Conservation (phyloP, 2,797 vertebrate genomes). For the Hydrolagus colliei region DNA sequence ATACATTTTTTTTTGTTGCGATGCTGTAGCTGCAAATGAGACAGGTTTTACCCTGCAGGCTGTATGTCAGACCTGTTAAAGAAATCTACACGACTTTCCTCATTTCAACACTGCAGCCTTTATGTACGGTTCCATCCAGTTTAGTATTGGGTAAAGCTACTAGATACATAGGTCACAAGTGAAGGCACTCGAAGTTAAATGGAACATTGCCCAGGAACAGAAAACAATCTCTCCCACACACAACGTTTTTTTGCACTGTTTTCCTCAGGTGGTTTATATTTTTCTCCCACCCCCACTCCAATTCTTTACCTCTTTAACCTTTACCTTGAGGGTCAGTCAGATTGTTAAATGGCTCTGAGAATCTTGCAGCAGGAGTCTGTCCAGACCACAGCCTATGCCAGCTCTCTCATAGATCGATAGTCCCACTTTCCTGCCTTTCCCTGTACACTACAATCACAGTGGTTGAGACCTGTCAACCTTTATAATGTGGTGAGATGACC, state of each 20-base stretch:
- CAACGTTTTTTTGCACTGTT: background rate
- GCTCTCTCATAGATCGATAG: too few species aligned
- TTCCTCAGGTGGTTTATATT: background rate
- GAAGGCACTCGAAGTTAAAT: slow-evolving; percentile 10
- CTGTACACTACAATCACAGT: too few species aligned
- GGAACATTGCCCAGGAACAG: slow-evolving; percentile 9
- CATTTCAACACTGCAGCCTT: background rate
- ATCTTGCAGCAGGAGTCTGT: too few species aligned
- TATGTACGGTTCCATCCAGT: background rate
- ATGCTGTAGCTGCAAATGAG: background rate
- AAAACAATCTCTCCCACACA: background rate
- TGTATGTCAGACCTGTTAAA: slow-evolving; percentile 13
- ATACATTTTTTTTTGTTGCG: background rate
- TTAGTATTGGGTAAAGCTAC: slow-evolving; percentile 21
- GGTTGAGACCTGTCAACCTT: too few species aligned
- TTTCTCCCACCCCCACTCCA: background rate
- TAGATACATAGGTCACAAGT: slow-evolving; percentile 25
- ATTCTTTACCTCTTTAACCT: too few species aligned
- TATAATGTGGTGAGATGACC: too few species aligned
- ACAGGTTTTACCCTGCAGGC: background rate
- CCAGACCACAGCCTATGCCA: too few species aligned
- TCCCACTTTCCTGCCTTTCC: too few species aligned
- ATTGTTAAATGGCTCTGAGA: too few species aligned
- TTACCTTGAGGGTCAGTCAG: too few species aligned
- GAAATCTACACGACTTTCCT: background rate